These are phyloP conservation scores for Porites divaricata DNA, from an alignment of 92 coral and sea anemone genomes.

Conservation along the genomic window DNA sequence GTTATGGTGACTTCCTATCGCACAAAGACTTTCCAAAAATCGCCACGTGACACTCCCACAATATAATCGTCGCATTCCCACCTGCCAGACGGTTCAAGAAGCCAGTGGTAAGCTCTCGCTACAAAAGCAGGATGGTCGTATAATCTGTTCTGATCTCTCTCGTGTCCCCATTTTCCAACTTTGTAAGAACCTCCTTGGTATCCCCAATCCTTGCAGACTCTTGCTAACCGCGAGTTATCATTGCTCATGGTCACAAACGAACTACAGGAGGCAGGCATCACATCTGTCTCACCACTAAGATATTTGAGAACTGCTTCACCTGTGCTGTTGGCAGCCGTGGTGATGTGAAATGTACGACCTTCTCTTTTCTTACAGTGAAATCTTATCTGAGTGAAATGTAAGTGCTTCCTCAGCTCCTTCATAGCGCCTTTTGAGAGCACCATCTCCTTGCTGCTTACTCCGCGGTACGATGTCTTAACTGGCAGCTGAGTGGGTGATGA, in stretches of 20 bases:
- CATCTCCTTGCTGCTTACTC: constrained; percentile 6
- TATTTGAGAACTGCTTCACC: constrained; percentile 3
- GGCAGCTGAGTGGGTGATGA: neutral
- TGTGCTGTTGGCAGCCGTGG: constrained; percentile 8
- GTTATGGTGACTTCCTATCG: too few species aligned
- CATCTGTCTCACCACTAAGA: neutral
- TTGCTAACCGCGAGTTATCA: constrained; percentile 18
- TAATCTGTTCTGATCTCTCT: neutral
- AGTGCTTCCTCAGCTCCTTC: neutral
- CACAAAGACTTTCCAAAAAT: too few species aligned
- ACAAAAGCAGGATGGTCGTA: constrained; percentile 34
- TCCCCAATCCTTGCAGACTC: constrained; percentile 19
- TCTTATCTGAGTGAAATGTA: constrained; percentile 21
- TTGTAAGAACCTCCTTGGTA: neutral
- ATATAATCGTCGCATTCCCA: too few species aligned
- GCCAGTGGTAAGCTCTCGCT: too few species aligned
- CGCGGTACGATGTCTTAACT: constrained; percentile 11
- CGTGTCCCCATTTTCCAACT: neutral
- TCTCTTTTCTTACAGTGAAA: constrained; percentile 14
- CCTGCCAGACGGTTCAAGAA: too few species aligned
- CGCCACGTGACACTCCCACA: too few species aligned
- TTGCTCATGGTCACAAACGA: constrained; percentile 1
- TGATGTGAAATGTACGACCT: constrained; percentile 23
- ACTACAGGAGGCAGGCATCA: constrained; percentile 1
- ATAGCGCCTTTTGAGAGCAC: neutral